phyloP scores from a whole-genome alignment of 2,888 invertebrate species.

The Crioceris asparagi region DNA sequence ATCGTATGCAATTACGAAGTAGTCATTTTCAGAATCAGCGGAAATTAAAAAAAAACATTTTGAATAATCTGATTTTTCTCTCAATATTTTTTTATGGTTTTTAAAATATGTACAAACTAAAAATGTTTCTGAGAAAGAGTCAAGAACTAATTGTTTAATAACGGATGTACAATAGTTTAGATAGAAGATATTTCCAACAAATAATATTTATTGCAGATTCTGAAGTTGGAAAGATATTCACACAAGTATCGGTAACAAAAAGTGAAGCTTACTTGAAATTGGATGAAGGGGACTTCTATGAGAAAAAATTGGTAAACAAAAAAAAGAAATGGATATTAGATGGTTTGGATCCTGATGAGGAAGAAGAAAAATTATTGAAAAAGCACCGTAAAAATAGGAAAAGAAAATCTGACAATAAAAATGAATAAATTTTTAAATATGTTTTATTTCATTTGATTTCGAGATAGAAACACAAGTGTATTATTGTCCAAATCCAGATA shows the following conservation, averaged over 20 bases:
- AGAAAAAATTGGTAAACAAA: conserved; percentile 74
- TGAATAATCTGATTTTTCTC: too few relatives aligned
- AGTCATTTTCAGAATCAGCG: neutral
- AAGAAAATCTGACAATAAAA: conserved; percentile 18
- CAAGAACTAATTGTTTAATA: too few relatives aligned
- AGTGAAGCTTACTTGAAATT: conserved; percentile 87
- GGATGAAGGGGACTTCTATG: conserved; percentile 86
- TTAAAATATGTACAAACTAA: too few relatives aligned
- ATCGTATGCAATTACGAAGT: too few relatives aligned
- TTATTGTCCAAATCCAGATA: too few relatives aligned
- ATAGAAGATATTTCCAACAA: too few relatives aligned
- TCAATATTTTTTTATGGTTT: too few relatives aligned
- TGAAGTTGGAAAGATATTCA: conserved; percentile 81
- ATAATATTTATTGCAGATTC: conserved; percentile 51
- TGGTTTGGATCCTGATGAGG: conserved; percentile 70
- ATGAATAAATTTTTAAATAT: neutral
- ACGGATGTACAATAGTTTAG: conserved; percentile 4
- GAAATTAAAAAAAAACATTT: neutral
- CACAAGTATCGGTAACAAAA: conserved; percentile 85
- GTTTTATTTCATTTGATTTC: neutral
- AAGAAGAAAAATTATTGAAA: conserved; percentile 47
- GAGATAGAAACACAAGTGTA: too few relatives aligned
- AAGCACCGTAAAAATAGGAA: conserved; percentile 31
- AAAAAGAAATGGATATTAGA: conserved; percentile 79
- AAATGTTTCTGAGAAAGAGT: too few relatives aligned